phyloP scores from a whole-genome alignment of 2,113 vertebrate species.

The Helogale parvula region DNA sequence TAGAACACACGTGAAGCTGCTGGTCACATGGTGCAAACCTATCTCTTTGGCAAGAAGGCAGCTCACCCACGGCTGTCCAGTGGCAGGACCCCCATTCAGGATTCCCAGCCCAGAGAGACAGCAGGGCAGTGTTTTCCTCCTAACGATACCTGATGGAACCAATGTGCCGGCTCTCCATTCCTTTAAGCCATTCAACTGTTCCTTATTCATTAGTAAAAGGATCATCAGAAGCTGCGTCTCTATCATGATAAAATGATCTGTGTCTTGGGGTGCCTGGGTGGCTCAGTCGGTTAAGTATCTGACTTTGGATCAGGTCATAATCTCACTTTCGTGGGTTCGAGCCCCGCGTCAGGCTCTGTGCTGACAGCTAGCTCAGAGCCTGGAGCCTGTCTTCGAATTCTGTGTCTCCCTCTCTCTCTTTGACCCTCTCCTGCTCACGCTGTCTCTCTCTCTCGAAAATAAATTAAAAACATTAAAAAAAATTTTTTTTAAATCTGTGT shows the following conservation, averaged over 20 bases:
- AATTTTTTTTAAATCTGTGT: too few relatives aligned
- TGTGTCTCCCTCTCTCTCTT: too few relatives aligned
- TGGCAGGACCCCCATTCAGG: not conserved
- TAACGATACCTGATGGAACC: not conserved
- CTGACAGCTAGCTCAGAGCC: too few relatives aligned
- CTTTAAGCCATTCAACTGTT: not conserved
- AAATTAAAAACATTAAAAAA: too few relatives aligned
- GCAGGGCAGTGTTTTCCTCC: not conserved
- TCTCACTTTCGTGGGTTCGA: too few relatives aligned
- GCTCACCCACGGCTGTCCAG: accelerated
- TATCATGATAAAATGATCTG: not conserved
- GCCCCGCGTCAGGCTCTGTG: too few relatives aligned
- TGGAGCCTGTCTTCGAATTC: too few relatives aligned
- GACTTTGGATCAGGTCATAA: too few relatives aligned
- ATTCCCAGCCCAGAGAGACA: not conserved
- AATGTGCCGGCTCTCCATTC: not conserved
- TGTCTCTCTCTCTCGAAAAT: too few relatives aligned
- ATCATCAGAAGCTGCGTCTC: not conserved
- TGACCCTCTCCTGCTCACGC: too few relatives aligned
- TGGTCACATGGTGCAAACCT: not conserved
- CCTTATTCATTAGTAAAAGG: not conserved
- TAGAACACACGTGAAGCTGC: not conserved
- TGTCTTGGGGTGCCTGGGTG: not conserved
- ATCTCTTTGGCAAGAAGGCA: not conserved
- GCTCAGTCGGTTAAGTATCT: too few relatives aligned